Evolutionary conservation across 1,140 invertebrate species (phyloP).

Genomic region (Drosophila jambulina): DNA sequence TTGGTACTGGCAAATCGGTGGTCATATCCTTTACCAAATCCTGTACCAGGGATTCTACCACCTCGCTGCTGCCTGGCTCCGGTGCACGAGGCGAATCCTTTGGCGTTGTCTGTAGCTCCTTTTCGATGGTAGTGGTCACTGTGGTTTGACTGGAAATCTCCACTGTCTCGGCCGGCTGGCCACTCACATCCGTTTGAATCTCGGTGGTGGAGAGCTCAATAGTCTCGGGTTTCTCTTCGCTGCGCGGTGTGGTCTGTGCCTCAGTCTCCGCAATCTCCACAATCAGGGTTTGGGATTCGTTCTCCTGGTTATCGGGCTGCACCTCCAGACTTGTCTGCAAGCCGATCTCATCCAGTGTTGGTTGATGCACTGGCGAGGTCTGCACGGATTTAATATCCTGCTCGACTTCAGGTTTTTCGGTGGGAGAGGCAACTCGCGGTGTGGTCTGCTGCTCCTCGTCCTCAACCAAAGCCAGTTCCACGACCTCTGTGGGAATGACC

Average conservation of each 20-base stretch:
- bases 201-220: constrained; percentile 55
- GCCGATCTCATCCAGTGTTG: constrained; percentile 81
- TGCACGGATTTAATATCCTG: constrained; percentile 87
- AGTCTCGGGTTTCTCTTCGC: constrained; percentile 19
- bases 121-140: constrained; percentile 86
- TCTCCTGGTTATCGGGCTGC: constrained; percentile 72
- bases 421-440: constrained; percentile 65
- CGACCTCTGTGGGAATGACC: constrained; percentile 87
- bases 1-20: constrained; percentile 72
- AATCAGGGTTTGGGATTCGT: constrained; percentile 77
- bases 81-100: constrained; percentile 75
- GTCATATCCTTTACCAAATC: constrained; percentile 84
- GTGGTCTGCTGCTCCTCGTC: constrained; percentile 86
- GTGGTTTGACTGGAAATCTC: constrained; percentile 87
- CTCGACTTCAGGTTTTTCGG: constrained; percentile 24
- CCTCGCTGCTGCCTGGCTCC: constrained; percentile 58
- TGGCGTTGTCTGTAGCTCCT: constrained; percentile 86
- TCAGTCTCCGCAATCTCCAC: constrained; percentile 76
- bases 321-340: constrained; percentile 85
- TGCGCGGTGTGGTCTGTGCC: constrained; percentile 74
- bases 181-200: constrained; percentile 79
- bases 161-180: constrained; percentile 80
- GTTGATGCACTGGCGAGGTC: constrained; percentile 87
- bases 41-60: constrained; percentile 70
- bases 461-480: constrained; percentile 86